A percentile compares a stretch with the other conserved stretches of the same genome.
These are phyloP conservation scores for Prenolepis imparis DNA, from an alignment of 2,888 invertebrate genomes.

Conservation along the genomic window DNA sequence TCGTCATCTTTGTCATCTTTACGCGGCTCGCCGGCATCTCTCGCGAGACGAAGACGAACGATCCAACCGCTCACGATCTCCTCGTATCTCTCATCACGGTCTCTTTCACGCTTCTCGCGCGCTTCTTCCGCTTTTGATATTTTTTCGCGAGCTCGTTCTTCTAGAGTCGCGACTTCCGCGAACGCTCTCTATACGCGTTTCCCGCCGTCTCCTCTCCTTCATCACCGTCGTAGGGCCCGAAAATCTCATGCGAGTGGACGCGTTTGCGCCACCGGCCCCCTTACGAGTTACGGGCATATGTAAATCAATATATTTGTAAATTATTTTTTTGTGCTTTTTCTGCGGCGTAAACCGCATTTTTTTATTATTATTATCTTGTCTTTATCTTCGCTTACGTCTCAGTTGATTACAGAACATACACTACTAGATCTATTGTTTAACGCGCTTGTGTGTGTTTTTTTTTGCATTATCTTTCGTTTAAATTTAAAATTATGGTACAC, in stretches of 20 bases:
- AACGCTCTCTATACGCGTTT: constrained; percentile 17
- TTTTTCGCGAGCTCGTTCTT: constrained; percentile 24
- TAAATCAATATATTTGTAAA: constrained; percentile 87
- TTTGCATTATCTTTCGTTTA: constrained; percentile 73
- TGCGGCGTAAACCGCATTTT: constrained; percentile 67
- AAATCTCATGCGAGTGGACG: constrained; percentile 68
- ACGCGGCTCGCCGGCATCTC: constrained; percentile 41
- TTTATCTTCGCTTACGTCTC: constrained; percentile 81
- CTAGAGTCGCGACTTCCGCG: constrained; percentile 10
- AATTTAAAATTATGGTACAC: constrained; percentile 84
- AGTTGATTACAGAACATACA: constrained; percentile 86
- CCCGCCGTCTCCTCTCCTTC: constrained; percentile 20
- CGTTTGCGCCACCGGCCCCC: constrained; percentile 82
- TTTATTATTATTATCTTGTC: constrained; percentile 72
- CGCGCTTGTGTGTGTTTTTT: constrained; percentile 77
- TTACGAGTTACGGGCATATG: constrained; percentile 87
- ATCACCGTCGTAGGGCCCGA: constrained; percentile 55
- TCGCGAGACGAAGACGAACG: constrained; percentile 48
- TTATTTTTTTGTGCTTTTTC: constrained; percentile 83
- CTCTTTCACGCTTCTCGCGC: constrained; percentile 26
- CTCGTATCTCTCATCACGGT: constrained; percentile 26
- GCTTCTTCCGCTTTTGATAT: constrained; percentile 23
- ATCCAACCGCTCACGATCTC: constrained; percentile 25
- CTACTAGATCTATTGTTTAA: constrained; percentile 85
- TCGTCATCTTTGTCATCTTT: not conserved